A percentile compares a stretch with the other conserved stretches of the same genome.
phyloP scores from a whole-genome alignment of 2,888 invertebrate species.

The Noctua comes region DNA sequence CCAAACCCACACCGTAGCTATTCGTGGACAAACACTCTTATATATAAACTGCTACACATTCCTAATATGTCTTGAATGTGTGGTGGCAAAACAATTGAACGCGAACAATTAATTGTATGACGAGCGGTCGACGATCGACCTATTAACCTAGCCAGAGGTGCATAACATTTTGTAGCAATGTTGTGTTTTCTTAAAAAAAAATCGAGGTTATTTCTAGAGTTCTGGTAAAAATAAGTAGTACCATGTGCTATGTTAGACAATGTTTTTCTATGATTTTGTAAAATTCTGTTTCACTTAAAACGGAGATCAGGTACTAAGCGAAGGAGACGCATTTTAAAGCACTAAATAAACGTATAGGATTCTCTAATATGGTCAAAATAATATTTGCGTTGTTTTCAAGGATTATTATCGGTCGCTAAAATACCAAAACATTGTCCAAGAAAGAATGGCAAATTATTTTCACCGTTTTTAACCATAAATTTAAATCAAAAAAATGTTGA shows the following conservation, averaged over 20 bases:
- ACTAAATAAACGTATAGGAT: background rate
- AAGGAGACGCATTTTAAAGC: background rate
- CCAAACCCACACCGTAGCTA: background rate
- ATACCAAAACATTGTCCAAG: background rate
- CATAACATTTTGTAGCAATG: slow-evolving; percentile 63
- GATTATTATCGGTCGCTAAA: background rate
- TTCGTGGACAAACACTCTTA: slow-evolving; percentile 2
- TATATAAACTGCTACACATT: slow-evolving; percentile 46
- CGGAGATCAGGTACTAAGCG: background rate
- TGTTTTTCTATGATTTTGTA: background rate
- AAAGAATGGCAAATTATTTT: background rate
- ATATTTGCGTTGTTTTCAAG: background rate
- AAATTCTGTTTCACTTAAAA: background rate
- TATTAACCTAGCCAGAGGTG: slow-evolving; percentile 83
- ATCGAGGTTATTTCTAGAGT: background rate
- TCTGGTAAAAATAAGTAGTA: background rate
- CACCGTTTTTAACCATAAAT: background rate
- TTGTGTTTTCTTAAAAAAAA: background rate
- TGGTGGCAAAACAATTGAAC: slow-evolving; percentile 58
- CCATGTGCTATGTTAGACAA: background rate
- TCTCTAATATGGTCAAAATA: background rate
- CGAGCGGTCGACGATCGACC: slow-evolving; percentile 86
- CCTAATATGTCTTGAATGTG: slow-evolving; percentile 24
- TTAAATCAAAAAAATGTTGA: slow-evolving; percentile 69
- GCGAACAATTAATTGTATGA: slow-evolving; percentile 67